A percentile compares a stretch with the other conserved stretches of the same genome.
Evolutionary conservation across 1,140 invertebrate species (phyloP).

Genomic region (Eurosta solidaginis): DNA sequence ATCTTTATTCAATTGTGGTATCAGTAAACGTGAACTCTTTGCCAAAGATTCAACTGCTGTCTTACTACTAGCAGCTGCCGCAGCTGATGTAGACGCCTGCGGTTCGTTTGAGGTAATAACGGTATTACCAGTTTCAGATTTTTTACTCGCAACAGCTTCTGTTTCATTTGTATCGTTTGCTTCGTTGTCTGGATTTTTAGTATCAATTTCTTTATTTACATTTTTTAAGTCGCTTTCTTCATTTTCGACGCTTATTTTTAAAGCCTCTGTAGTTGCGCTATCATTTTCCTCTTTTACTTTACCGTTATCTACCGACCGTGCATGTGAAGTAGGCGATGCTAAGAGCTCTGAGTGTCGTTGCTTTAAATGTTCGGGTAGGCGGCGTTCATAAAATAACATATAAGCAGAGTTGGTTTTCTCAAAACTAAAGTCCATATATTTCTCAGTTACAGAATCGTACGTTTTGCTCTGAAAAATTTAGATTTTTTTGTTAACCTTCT

Average conservation of each 20-base stretch:
- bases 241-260: slow-evolving; percentile 16
- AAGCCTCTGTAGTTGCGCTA: background rate
- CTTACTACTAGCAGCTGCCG: slow-evolving; percentile 38
- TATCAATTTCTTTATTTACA: slow-evolving; percentile 26
- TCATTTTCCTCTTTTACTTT: background rate
- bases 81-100: slow-evolving; percentile 50
- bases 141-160: slow-evolving; percentile 43
- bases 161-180: background rate
- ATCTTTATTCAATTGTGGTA: slow-evolving; percentile 70
- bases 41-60: background rate
- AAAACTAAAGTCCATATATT: slow-evolving; percentile 96
- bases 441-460: slow-evolving; percentile 93
- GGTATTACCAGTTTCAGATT: background rate
- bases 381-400: slow-evolving; percentile 93
- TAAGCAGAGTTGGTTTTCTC: slow-evolving; percentile 98
- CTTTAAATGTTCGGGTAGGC: slow-evolving; percentile 52
- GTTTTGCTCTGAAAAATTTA: slow-evolving; percentile 79
- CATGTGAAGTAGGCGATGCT: slow-evolving; percentile 38
- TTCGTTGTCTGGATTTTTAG: background rate
- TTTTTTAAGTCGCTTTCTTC: background rate
- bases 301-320: background rate
- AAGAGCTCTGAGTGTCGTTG: slow-evolving; percentile 50
- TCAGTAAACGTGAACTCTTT: background rate
- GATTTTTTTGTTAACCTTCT: background rate
- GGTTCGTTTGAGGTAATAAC: slow-evolving; percentile 33